Percentiles rank a stretch among this genome's conserved stretches.
Evolutionary conservation across 2,797 vertebrate species (phyloP).

Genomic region (Bovichtus variegatus): DNA sequence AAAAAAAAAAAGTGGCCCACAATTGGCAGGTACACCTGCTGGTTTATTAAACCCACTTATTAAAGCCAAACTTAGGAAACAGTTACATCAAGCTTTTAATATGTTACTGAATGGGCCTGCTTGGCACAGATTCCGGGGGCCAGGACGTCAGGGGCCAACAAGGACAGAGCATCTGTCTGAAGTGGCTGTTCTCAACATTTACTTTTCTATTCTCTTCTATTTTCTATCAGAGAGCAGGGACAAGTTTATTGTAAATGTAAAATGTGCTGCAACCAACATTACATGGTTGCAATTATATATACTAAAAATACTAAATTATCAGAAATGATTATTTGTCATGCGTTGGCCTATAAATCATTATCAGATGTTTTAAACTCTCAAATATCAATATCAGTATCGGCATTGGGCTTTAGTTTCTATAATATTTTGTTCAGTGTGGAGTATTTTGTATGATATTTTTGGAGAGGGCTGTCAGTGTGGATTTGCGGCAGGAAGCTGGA

Average conservation of each 20-base stretch:
- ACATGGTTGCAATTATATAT: no score
- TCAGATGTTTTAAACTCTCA: not conserved
- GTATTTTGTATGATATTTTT: slow-evolving; percentile 3
- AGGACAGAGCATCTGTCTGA: not conserved
- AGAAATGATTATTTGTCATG: no score
- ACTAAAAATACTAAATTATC: no score
- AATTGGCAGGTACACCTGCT: not conserved
- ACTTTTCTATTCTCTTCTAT: no score
- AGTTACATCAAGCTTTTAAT: not conserved
- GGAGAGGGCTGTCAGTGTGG: not conserved
- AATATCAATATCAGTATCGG: not conserved
- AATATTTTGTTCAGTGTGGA: not conserved
- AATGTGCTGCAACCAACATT: no score
- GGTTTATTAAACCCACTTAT: slow-evolving; percentile 15
- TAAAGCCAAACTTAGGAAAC: not conserved
- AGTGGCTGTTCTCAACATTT: not conserved
- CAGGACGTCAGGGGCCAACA: not conserved
- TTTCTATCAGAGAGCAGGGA: not conserved
- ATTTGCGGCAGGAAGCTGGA: slow-evolving; percentile 27
- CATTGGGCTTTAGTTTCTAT: not conserved
- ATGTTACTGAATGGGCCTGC: not conserved
- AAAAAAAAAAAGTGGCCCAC: not conserved
- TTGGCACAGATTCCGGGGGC: not conserved
- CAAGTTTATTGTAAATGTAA: no score
- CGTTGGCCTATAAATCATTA: not conserved